Evolutionary conservation across 2,888 invertebrate species (phyloP).

Genomic region (Troilus luridus): DNA sequence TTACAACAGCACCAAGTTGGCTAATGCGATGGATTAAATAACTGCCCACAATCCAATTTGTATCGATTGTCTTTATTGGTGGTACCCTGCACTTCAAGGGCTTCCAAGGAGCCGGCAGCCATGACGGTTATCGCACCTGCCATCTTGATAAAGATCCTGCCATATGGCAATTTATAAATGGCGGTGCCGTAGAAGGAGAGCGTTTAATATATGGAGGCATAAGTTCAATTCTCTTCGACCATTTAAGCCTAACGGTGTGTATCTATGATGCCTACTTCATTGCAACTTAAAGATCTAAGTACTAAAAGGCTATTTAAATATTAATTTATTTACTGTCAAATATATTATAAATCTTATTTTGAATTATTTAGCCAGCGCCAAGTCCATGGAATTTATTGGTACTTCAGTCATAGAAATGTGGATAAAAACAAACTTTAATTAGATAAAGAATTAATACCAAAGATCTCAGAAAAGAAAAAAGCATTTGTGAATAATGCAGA

Average conservation of each 20-base stretch:
- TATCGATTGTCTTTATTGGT: conserved; percentile 35
- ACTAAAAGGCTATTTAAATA: neutral
- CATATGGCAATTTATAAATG: conserved; percentile 50
- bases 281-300: neutral
- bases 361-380: neutral
- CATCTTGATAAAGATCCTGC: conserved; percentile 37
- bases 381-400: neutral
- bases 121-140: conserved; percentile 42
- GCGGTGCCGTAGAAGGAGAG: neutral
- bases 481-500: too few species aligned
- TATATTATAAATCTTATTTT: neutral
- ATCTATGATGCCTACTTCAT: neutral
- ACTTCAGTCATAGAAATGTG: neutral
- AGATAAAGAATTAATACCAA: too few species aligned
- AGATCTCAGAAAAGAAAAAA: too few species aligned
- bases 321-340: neutral
- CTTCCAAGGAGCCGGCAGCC: conserved; percentile 37
- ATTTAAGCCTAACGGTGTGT: neutral
- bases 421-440: neutral
- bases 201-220: conserved; percentile 31
- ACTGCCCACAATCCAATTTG: conserved; percentile 28
- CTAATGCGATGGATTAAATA: neutral
- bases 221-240: neutral
- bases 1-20: neutral
- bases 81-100: neutral